These are phyloP conservation scores for Ibycter americanus DNA, from an alignment of 2,797 vertebrate species.

Conservation along the genomic window DNA sequence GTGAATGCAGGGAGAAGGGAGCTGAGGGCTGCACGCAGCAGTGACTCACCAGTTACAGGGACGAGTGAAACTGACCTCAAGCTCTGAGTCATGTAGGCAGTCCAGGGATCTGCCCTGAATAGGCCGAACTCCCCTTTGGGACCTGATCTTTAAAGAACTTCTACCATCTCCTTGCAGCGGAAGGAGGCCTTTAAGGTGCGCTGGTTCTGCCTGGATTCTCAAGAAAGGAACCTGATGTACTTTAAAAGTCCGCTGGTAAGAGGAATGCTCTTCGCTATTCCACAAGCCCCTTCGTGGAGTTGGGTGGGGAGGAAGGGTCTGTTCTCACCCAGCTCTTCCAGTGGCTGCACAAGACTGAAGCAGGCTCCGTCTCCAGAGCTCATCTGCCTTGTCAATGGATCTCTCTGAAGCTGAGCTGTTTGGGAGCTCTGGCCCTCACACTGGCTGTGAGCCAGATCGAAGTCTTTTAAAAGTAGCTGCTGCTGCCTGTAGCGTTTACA, in stretches of 20 bases:
- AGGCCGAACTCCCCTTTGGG: not conserved
- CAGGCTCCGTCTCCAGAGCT: not conserved
- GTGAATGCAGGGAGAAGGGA: not conserved
- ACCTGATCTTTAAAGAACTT: not conserved
- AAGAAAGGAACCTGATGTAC: conserved; percentile 89
- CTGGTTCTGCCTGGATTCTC: conserved; percentile 92
- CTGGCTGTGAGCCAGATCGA: not conserved
- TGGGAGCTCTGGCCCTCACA: not conserved
- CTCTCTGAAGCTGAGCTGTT: not conserved
- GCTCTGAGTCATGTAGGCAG: not conserved
- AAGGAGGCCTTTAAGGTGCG: conserved; percentile 89
- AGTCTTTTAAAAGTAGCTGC: not conserved
- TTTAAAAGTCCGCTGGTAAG: conserved; percentile 91
- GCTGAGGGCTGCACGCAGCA: not conserved
- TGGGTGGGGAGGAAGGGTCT: not conserved
- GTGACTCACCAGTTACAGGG: not conserved
- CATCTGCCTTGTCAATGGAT: not conserved
- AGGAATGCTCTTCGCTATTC: not conserved
- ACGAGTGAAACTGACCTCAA: not conserved
- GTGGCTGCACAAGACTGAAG: not conserved
- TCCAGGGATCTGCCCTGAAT: not conserved
- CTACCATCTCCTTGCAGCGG: conserved; percentile 77
- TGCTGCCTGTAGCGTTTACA: not conserved
- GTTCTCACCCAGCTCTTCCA: not conserved
- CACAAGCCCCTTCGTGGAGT: not conserved